phyloP scores from a whole-genome alignment of 2,888 invertebrate genomes.

The Trachelus troglodyta region DNA sequence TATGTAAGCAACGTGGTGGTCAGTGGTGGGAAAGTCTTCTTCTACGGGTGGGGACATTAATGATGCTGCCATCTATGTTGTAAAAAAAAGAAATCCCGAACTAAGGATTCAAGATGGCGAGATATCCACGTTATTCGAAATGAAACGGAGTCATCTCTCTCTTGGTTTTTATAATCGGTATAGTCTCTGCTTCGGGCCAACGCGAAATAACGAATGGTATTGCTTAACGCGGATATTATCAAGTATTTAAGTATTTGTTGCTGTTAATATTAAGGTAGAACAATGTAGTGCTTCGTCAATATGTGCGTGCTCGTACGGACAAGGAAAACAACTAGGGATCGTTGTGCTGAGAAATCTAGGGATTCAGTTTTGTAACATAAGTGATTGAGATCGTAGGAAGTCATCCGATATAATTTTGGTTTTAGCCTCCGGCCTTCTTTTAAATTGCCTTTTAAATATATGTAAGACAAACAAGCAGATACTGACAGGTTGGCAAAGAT shows the following conservation, averaged over 20 bases:
- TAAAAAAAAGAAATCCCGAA: not conserved
- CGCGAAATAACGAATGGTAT: not conserved
- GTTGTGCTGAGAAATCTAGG: not conserved
- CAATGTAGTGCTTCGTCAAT: not conserved
- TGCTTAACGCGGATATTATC: not conserved
- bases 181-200: not conserved
- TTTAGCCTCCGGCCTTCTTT: not conserved
- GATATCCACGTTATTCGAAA: not conserved
- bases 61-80: not conserved
- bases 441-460: not conserved
- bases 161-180: not conserved
- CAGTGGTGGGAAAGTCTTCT: not conserved
- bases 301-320: not conserved
- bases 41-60: not conserved
- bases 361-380: not conserved
- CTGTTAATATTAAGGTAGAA: not conserved
- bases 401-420: not conserved
- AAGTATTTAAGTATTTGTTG: not conserved
- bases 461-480: not conserved
- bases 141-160: not conserved
- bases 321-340: not conserved
- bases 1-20: not conserved
- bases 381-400: not conserved
- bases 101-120: not conserved
- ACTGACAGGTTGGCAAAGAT: not conserved